Percentiles rank a stretch among this genome's conserved stretches.
Evolutionary conservation across 2,888 invertebrate species (phyloP).

Genomic region (Brachyptera putata): DNA sequence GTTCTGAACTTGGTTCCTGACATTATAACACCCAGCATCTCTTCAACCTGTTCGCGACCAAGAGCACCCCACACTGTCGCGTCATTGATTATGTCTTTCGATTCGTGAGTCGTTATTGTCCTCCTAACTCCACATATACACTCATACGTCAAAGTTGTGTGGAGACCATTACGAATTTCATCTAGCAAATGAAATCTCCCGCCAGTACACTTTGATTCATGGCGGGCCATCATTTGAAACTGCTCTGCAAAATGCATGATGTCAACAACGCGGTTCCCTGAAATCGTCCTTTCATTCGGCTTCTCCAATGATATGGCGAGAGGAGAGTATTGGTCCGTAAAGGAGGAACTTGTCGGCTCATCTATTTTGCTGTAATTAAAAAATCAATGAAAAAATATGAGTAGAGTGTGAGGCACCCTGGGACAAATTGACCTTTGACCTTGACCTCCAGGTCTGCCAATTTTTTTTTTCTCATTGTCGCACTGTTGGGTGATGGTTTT

Average conservation of each 20-base stretch:
- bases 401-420: too few species aligned
- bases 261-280: not conserved
- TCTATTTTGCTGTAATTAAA: not conserved
- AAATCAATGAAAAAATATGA: not conserved
- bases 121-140: too few species aligned
- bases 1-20: not conserved
- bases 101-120: not conserved
- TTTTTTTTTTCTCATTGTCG: too few species aligned
- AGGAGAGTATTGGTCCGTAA: not conserved
- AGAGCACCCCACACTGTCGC: constrained; percentile 23
- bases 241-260: not conserved
- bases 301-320: not conserved
- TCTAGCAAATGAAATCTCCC: not conserved
- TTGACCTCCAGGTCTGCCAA: too few species aligned
- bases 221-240: not conserved
- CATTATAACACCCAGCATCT: constrained; percentile 20
- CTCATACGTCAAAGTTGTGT: not conserved
- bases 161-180: not conserved
- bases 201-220: not conserved
- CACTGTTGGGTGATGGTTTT: too few species aligned
- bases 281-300: not conserved
- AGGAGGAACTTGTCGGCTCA: not conserved
- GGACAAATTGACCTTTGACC: too few species aligned
- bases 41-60: constrained; percentile 19
- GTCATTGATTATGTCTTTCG: not conserved